Base-by-base conservation (phyloP, 2,888 invertebrate genomes). In the Panorpa germanica region DNA sequence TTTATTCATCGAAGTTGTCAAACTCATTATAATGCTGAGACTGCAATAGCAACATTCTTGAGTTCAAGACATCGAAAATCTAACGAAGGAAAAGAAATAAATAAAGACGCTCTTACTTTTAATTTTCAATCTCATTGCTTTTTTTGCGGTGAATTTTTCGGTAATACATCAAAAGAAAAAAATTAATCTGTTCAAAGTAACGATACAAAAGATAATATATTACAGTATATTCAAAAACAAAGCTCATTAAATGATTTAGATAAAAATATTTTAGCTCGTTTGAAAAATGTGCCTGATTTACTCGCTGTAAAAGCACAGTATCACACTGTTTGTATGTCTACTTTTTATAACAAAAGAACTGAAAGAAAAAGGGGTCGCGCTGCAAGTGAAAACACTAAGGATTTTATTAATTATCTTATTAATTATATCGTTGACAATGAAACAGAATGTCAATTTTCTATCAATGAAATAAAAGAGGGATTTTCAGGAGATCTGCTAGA, bases 301-400 rank as follows among this genome's bases (percentile, higher is more conserved):
- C 34, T 38, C 35, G 37, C 34, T 33, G 35, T 37, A 37, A 37
- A 40, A 39, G 38, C 38, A 18, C 38, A 38, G 37, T 41, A 40
- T 38, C 41, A 39, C 37, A 39, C 40, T 35, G 38, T 29, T 40
- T 42, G 40, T 35, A 39, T 39, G 37, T 23, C 40, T 34, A 35
- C 14, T 39, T 40, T 40, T 41, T 40, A 38, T 39, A 34, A 36
- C 31, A 35, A 36, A 28, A 40, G 37, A 33, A 37, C 35, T 28
- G 35, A 37, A 40, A 38, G 38, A 36, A 40, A 38, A 35, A 39
- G 34, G 31, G 35, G 35, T 37, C 40, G 36, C 38, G 36, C 37
- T 37, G 39, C 35, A 36, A 37, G 39, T 39, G 36, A 40, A 38
- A 39, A 39, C 38, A 36, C 36, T 35, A 38, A 39, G 34, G 37